A percentile compares a stretch with the other conserved stretches of the same genome.
phyloP scores from a whole-genome alignment of 37 sponge, comb jelly and placozoan genomes.

The Hexactinellida sp. region DNA sequence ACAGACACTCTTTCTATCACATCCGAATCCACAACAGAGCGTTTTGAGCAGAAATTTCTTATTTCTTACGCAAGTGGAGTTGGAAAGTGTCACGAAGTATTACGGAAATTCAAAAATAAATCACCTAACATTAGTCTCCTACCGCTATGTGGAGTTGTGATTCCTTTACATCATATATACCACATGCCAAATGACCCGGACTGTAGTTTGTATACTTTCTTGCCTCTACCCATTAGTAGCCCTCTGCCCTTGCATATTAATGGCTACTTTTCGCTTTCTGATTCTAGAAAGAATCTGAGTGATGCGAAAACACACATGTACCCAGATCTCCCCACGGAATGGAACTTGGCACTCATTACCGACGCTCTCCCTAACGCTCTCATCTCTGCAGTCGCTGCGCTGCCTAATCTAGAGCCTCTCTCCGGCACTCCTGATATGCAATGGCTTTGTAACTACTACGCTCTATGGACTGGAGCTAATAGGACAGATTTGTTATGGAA shows the following conservation, averaged over 20 bases:
- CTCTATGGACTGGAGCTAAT: neutral
- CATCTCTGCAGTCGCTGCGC: neutral
- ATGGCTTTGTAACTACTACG: neutral
- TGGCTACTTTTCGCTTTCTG: conserved; percentile 12
- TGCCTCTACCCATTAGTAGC: neutral
- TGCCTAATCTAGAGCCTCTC: neutral
- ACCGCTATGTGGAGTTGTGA: neutral
- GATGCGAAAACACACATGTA: neutral
- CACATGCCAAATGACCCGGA: neutral
- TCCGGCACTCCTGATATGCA: neutral
- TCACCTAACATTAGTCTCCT: neutral
- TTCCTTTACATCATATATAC: neutral
- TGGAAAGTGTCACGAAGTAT: neutral
- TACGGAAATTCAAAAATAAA: neutral
- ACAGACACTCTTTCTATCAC: neutral
- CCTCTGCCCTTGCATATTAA: neutral
- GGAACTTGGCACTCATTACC: neutral
- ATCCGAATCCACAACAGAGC: neutral
- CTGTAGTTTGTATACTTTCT: neutral
- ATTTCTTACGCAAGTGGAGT: neutral
- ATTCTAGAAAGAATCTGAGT: neutral
- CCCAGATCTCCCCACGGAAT: neutral
- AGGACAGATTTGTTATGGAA: neutral
- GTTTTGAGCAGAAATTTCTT: neutral
- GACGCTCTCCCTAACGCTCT: neutral